Evolutionary conservation across 2,797 vertebrate genomes (phyloP).

Genomic region (Hydrolagus colliei): DNA sequence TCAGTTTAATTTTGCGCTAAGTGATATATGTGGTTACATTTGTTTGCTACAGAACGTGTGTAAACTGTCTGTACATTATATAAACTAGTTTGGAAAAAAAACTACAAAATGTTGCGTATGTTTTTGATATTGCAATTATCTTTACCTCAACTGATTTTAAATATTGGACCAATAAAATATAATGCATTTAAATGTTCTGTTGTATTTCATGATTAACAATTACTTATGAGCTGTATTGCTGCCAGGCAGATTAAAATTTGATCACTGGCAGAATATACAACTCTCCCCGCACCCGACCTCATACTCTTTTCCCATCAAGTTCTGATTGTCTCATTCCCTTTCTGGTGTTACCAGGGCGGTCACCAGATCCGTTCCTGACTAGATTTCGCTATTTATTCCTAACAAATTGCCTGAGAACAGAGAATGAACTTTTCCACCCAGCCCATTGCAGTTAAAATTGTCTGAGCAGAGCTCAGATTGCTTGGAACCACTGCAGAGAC

Average conservation of each 20-base stretch:
- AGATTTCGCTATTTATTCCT: too few species aligned
- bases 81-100: background rate
- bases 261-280: background rate
- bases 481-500: too few species aligned
- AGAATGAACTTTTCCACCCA: too few species aligned
- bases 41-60: background rate
- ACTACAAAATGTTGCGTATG: background rate
- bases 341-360: too few species aligned
- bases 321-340: too few species aligned
- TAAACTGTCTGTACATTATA: constrained; percentile 2
- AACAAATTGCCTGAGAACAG: too few species aligned
- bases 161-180: constrained; percentile 58
- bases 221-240: too few species aligned
- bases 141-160: constrained; percentile 62
- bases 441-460: too few species aligned
- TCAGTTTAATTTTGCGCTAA: background rate
- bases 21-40: background rate
- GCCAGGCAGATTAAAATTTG: background rate
- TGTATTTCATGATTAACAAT: background rate
- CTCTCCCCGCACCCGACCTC: too few species aligned
- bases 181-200: background rate
- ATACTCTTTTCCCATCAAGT: too few species aligned
- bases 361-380: too few species aligned
- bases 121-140: constrained; percentile 41
- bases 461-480: too few species aligned